Evolutionary conservation across 2,797 vertebrate species (phyloP).

Genomic region (Spheniscus humboldti): DNA sequence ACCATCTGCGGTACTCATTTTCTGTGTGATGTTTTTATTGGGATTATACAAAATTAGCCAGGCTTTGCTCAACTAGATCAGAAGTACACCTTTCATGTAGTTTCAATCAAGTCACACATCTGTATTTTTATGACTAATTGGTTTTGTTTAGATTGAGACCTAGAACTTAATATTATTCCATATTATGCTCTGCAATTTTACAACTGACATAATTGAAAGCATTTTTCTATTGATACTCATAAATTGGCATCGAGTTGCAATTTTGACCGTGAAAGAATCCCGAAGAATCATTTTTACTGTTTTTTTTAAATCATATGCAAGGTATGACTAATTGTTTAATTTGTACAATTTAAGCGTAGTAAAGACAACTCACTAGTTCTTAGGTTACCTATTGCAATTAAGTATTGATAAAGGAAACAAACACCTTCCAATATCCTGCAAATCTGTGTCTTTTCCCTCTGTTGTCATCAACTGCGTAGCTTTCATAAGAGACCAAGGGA

Average conservation of each 20-base stretch:
- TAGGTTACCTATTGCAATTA: constrained; percentile 80
- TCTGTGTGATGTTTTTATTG: background rate
- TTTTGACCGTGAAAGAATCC: background rate
- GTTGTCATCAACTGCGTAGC: background rate
- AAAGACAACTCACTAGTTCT: constrained; percentile 59
- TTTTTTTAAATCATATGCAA: background rate
- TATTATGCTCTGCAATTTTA: background rate
- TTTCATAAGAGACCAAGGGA: background rate
- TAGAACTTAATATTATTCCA: background rate
- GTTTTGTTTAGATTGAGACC: background rate
- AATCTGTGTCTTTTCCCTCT: constrained; percentile 45
- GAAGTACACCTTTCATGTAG: background rate
- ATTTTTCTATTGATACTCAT: background rate
- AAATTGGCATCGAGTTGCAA: background rate
- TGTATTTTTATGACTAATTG: background rate
- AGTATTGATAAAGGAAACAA: constrained; percentile 86
- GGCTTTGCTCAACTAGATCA: background rate
- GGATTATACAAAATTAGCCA: background rate
- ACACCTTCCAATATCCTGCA: constrained; percentile 62
- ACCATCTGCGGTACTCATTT: background rate
- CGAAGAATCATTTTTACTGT: background rate
- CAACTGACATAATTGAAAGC: background rate
- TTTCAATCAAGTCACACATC: background rate
- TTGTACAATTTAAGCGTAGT: constrained; percentile 17
- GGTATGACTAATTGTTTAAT: background rate